These are phyloP conservation scores for Urocynchramus pylzowi DNA, from an alignment of 2,113 vertebrate genomes.

Conservation along the genomic window DNA sequence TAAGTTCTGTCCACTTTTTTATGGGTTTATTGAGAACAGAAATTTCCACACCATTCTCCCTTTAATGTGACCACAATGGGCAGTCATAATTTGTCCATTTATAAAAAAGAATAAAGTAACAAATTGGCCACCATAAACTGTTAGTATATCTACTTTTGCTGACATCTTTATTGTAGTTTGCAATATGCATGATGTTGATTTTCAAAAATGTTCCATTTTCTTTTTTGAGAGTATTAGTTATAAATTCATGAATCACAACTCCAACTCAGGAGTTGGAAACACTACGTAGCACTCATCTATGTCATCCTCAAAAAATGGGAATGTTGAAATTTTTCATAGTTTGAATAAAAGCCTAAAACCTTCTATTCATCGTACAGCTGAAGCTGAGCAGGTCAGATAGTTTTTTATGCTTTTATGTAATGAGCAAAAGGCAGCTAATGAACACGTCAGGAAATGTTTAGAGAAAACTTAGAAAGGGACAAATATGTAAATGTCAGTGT, in stretches of 20 bases:
- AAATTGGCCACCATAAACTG: conserved; percentile 40
- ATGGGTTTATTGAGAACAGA: conserved; percentile 52
- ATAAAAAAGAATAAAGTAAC: conserved; percentile 41
- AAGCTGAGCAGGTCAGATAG: neutral
- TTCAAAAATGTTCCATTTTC: conserved; percentile 45
- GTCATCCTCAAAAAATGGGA: neutral
- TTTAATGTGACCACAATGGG: conserved; percentile 55
- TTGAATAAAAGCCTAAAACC: conserved; percentile 24
- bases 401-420: neutral
- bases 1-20: conserved; percentile 42
- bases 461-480: neutral
- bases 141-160: conserved; percentile 54
- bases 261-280: neutral
- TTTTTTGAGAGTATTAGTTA: conserved; percentile 17
- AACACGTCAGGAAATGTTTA: neutral
- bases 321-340: conserved; percentile 1
- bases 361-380: neutral
- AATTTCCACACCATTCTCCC: conserved; percentile 56
- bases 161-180: conserved; percentile 52
- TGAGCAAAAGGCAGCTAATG: conserved; percentile 19
- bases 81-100: conserved; percentile 41
- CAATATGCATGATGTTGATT: conserved; percentile 13
- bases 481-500: neutral
- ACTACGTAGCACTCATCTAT: neutral
- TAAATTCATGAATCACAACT: conserved; percentile 23